Evolutionary conservation across 1,140 invertebrate genomes (phyloP), one percentile per base, ranked within the genome.

Genomic region (Leptopilina clavipes): DNA sequence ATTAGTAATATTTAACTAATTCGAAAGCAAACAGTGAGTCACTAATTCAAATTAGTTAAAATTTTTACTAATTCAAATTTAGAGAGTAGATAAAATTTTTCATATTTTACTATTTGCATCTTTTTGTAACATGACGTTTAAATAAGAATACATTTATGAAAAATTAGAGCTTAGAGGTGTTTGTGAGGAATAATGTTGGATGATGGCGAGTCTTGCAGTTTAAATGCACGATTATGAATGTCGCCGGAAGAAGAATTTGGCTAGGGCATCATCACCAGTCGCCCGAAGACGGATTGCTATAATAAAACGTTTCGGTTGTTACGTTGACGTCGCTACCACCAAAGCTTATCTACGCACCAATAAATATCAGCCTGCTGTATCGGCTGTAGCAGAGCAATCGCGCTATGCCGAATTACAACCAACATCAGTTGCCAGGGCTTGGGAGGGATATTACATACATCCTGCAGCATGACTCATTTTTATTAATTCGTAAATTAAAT

Each of bases 231-330:
- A n/a, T n/a, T n/a, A 77, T 75, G 72, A 79, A 81, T 78, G 81
- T 75, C 71, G 81, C 81, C 79, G 78, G 80, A 85, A 86, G 82
- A 81, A 85, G 76, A 78, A 83, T 83, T 83, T 81, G 80, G 83
- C 77, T 74, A 80, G 77, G 75, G 82, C 79, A 84, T 86, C 83
- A 86, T 86, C 83, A 71, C 81, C 77, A 77, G 65, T 71, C 76
- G 75, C 79, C 77, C 59, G 75, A 83, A 84, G 85, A 86, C 79
- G 82, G 78, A 87, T 86, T 81, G 79, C 76, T 56, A 81, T 59
- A 85, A 86, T 86, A 86, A 87, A 87, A 84, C 82, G 84, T 86
- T 86, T 84, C 78, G 78, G 81, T 84, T 83, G 85, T 86, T 84
- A 83, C n/a, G n/a, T n/a, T 82, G 79, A 82, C 83, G 80, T 82